Base-by-base conservation (phyloP, 2,888 invertebrate species). In the Bibio marci region DNA sequence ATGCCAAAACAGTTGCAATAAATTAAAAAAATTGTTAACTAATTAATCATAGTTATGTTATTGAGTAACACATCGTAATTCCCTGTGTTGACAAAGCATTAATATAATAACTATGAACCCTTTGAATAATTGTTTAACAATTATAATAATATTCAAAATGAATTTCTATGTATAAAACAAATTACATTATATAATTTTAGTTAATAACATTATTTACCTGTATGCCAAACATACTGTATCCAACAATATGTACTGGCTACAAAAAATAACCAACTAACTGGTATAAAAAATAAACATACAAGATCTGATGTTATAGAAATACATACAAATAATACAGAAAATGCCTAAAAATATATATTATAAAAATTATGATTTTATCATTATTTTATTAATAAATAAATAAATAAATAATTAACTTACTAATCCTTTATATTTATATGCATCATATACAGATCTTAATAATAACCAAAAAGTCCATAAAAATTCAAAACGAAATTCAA, bases 401-500 rank as follows among this genome's bases (percentile, higher is more conserved):
- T 34, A 28, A 37, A 34, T 34, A 39, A 28, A 35, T 12, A 32
- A 27, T 13, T 31, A 19, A 72, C 80, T 77, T 59, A 90, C 90
- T 73, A 94, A 71, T 64, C 95, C 94, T 71, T 94, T 94, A 68
- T 91, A 95, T 69, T 90, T 91, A 66, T 88, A 94, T 50, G 94
- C 91, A 67, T 95, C 94, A 65, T 92, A 88, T 52, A 94, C 83
- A 60, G 90, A 90, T 65, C 92, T 76, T 50, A 94, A 69, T 55
- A 97, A 75, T 54, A 97, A 76, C 87, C 94, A 95, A 67, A 95
- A 90, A 39, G 97, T 95, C 92, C 94, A 97, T 58, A 97, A 74
- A 68, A 94, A 92, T 71, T 97, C 97, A 70, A 97, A 92, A 55
- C 97, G 83, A 70, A 97, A 94, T 68, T 95, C 95, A 67, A 94